Evolutionary conservation across 2,113 vertebrate species (phyloP).

Genomic region (Drymodes brunneopygia): DNA sequence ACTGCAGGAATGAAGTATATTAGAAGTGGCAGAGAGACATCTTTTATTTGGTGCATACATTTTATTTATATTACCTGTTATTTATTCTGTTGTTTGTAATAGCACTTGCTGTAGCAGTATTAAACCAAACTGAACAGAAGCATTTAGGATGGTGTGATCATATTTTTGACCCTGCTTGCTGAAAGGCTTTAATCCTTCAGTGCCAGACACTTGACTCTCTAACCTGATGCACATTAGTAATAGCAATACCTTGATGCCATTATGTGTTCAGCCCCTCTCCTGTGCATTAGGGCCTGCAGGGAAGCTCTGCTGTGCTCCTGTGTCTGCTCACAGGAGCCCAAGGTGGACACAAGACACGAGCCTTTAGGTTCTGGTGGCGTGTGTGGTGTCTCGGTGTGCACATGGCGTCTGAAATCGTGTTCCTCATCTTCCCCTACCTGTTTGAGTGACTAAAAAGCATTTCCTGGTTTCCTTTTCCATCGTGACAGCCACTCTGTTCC

Average conservation of each 20-base stretch:
- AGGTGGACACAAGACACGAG: background rate
- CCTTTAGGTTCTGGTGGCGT: background rate
- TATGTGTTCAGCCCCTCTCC: background rate
- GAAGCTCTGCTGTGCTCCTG: background rate
- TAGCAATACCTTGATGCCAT: background rate
- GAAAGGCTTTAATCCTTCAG: background rate
- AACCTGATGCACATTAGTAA: background rate
- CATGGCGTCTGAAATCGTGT: fast-evolving
- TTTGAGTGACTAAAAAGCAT: background rate
- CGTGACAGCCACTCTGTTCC: fast-evolving
- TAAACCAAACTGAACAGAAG: background rate
- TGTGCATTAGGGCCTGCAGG: background rate
- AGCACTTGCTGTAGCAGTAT: background rate
- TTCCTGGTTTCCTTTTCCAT: background rate
- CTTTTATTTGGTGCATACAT: background rate
- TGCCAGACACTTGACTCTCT: background rate
- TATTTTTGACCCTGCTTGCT: background rate
- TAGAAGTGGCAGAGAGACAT: background rate
- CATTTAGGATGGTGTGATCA: background rate
- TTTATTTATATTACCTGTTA: background rate
- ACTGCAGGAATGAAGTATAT: background rate
- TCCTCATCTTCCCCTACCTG: background rate
- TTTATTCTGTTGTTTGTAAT: background rate
- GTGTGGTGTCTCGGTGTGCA: fast-evolving
- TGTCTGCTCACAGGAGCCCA: background rate